Base-by-base conservation (phyloP, 2,797 vertebrate genomes). In the Hephaestus fuliginosus region DNA sequence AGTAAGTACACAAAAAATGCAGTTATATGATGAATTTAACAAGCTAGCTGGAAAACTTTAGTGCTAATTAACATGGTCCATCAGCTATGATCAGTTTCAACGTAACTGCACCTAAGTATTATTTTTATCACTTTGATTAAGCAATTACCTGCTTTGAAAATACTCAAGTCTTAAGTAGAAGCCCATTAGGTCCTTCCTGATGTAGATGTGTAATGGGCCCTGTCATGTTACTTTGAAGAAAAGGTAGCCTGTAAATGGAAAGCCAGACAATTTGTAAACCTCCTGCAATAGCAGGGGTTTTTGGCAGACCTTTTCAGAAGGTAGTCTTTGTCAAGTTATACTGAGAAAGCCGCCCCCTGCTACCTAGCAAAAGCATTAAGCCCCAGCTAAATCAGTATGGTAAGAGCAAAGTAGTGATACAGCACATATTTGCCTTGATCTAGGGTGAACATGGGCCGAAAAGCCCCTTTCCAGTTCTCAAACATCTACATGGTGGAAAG, bases 361-460 rank as follows among this genome's bases (percentile, higher is more conserved):
- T 83, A 83, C 56, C 74, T 66, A 60, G 51, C 73, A 79, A 70
- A 88, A 83, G 81, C 69, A 79, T 83, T 64, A 79, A 76, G 56
- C 82, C 75, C 36, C 20, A 55, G 70, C 74, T 85, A 69, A 82
- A 82, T 82, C 57, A 78, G 51, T 65, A 71, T 62, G 62, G 58
- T 70, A 70, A 78, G 22, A 82, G 76, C 66, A 80, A 86, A 89
- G 73, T 66, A 62, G 71, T 78, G 75, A 87, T 78, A 89, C 81
- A 90, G 86, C 79, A 86, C 91, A 92, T 93, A 88, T 90, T 93
- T 93, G 84, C 89, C 87, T 92, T 92, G 86, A 93, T 93, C 88
- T 89, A 75, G 78, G 74, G 62, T 12, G 82, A 91, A 82, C 85
- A 88, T 58, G 80, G 76, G 80, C 72, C 86, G 83, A 81, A 90